Conservation (phyloP, 2,113 vertebrate species). For the Microtus pennsylvanicus region DNA sequence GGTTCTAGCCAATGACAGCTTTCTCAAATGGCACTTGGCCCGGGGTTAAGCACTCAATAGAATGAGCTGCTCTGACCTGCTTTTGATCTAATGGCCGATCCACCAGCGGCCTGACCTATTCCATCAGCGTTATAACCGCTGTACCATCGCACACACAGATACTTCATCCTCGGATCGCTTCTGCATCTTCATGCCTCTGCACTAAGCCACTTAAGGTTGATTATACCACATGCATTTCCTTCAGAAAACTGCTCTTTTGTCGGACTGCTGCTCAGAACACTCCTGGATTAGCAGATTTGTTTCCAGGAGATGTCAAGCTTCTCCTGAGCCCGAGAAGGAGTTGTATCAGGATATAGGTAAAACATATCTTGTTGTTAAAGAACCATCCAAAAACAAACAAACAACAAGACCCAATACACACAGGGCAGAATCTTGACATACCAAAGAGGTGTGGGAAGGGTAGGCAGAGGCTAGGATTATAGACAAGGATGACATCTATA, state of each 20-base stretch:
- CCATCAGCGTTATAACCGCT: neutral
- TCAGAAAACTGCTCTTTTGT: neutral
- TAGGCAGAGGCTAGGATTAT: neutral
- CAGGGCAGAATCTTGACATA: neutral
- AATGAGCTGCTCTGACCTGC: neutral
- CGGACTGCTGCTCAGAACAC: too few species aligned
- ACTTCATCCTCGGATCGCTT: neutral
- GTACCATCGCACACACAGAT: neutral
- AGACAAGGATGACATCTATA: neutral
- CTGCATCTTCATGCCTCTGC: neutral
- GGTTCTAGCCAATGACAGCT: neutral
- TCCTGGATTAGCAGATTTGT: neutral
- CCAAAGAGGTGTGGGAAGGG: neutral
- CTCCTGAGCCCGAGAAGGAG: neutral
- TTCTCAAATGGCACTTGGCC: neutral
- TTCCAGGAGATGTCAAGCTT: neutral
- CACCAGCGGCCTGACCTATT: neutral
- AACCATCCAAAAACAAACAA: neutral
- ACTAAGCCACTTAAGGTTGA: neutral
- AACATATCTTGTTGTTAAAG: neutral
- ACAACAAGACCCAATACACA: neutral
- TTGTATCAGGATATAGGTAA: neutral
- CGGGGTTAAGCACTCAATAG: neutral
- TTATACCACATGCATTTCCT: neutral
- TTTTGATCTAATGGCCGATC: neutral